A percentile compares a stretch with the other conserved stretches of the same genome.
These are phyloP conservation scores for Listronotus oregonensis DNA, from an alignment of 1,140 invertebrate genomes.

Conservation along the genomic window DNA sequence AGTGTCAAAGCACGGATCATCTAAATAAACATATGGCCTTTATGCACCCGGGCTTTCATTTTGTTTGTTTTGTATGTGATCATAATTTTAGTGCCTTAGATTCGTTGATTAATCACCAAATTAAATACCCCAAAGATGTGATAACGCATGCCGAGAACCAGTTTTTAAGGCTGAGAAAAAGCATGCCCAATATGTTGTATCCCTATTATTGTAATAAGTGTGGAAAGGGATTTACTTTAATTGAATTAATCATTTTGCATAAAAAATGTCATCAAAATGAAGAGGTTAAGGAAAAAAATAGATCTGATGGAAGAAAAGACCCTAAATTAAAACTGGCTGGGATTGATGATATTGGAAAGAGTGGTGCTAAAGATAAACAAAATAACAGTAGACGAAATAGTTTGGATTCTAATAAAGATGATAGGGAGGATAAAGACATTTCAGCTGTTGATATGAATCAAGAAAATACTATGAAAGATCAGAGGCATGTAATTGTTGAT, in stretches of 20 bases:
- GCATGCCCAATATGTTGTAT: neutral
- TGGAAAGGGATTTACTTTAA: conserved; percentile 5
- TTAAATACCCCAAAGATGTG: neutral
- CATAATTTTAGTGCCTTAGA: neutral
- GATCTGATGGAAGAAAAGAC: too few relatives aligned
- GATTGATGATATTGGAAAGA: too few relatives aligned
- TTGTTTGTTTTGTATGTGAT: neutral
- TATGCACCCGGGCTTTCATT: neutral
- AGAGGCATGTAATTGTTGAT: neutral
- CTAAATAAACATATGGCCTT: neutral
- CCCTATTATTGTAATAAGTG: conserved; percentile 2
- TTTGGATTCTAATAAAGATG: neutral
- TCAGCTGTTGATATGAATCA: neutral
- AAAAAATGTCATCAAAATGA: neutral
- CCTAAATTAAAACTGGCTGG: too few relatives aligned
- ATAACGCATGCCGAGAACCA: neutral
- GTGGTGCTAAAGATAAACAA: too few relatives aligned
- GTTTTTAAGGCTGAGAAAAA: conserved; percentile 1
- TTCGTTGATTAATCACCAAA: neutral
- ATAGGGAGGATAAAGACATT: neutral
- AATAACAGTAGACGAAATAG: neutral
- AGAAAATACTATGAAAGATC: neutral
- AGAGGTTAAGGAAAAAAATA: too few relatives aligned
- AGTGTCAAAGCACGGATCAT: neutral
- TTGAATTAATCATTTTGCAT: neutral